Evolutionary conservation across 2,888 invertebrate species (phyloP).

Genomic region (Pterostichus madidus): DNA sequence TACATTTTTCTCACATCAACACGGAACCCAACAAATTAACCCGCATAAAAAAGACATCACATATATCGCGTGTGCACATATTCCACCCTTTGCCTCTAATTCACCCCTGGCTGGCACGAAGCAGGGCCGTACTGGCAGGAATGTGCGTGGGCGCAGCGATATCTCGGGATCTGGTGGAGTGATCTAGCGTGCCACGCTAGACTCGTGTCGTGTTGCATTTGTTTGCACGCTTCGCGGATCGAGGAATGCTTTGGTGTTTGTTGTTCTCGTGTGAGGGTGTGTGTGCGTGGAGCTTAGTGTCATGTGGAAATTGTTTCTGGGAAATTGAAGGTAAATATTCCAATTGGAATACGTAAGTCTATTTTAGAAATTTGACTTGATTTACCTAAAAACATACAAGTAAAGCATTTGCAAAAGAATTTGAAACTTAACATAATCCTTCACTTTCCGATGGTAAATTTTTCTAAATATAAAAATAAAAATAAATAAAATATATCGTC

Average conservation of each 20-base stretch:
- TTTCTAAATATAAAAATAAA: too few relatives aligned
- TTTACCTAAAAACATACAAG: too few relatives aligned
- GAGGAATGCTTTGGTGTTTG: slow-evolving; percentile 7
- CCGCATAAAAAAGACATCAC: slow-evolving; percentile 42
- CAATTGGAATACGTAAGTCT: too few relatives aligned
- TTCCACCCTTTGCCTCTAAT: slow-evolving; percentile 36
- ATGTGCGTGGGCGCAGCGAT: slow-evolving; percentile 22
- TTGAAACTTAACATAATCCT: too few relatives aligned
- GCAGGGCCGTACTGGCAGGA: slow-evolving; percentile 3
- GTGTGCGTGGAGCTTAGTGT: too few relatives aligned
- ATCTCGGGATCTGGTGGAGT: not conserved
- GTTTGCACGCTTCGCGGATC: slow-evolving; percentile 13
- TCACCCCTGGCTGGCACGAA: slow-evolving; percentile 28
- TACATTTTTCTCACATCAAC: slow-evolving; percentile 33
- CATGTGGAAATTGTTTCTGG: too few relatives aligned
- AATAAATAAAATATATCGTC: too few relatives aligned
- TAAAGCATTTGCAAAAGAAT: too few relatives aligned
- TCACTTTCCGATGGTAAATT: too few relatives aligned
- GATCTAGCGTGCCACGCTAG: slow-evolving; percentile 10
- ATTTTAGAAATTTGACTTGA: too few relatives aligned
- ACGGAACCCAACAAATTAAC: slow-evolving; percentile 12
- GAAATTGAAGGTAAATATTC: too few relatives aligned
- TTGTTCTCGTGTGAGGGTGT: not conserved
- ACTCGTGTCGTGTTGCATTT: slow-evolving; percentile 14
- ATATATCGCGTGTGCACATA: slow-evolving; percentile 30